Evolutionary conservation across 1,140 invertebrate genomes (phyloP), one percentile per base, ranked within the genome.

Genomic region (Drosophila parabipectinata): DNA sequence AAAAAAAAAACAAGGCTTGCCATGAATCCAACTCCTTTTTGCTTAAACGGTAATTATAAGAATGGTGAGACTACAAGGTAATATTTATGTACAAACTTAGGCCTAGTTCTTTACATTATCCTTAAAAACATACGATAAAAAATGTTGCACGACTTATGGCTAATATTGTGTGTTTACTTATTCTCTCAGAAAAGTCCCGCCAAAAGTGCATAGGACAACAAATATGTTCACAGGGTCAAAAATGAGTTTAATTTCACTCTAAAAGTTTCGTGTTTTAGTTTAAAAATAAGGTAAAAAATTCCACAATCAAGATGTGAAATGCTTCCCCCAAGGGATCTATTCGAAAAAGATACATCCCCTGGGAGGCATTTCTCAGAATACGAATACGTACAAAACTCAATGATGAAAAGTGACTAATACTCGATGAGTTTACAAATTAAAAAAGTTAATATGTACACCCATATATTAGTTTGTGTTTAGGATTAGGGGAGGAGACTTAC

Each of bases 171-270:
- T 28, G 6, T 41, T 44, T 55, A 9, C 50, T 24, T 50, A 57
- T 48, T 37, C 59, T 44, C n/a, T 32, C 32, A 26, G 53, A 47
- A 14, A 62, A 47, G 15, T 21, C 10, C 53, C 14, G 37, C 50
- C 7, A 64, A 50, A 62, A 63, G 26, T 60, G 59, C 32, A 60
- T 56, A 59, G 72, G 54, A 47, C 58, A 57, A 58, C 39, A 26
- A 32, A 63, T 48, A 55, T 80, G n/a, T 82, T 81, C 79, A 82
- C 79, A 73, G 79, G 79, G 79, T 51, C 45, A 52, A 57, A 28
- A 28, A 28, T 62, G 28, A 21, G 51, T 10, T 47, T 53, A 12
- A 5, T 54, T 26, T 44, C 34, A 39, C 47, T 30, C 9, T 9
- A 34, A 34, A 34, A 64, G 21, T 21, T 21, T 2, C 52, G 24